Percentiles rank a stretch among this genome's conserved stretches.
These are phyloP conservation scores for Antheraea yamamai DNA, from an alignment of 2,888 invertebrate species.

Conservation along the genomic window DNA sequence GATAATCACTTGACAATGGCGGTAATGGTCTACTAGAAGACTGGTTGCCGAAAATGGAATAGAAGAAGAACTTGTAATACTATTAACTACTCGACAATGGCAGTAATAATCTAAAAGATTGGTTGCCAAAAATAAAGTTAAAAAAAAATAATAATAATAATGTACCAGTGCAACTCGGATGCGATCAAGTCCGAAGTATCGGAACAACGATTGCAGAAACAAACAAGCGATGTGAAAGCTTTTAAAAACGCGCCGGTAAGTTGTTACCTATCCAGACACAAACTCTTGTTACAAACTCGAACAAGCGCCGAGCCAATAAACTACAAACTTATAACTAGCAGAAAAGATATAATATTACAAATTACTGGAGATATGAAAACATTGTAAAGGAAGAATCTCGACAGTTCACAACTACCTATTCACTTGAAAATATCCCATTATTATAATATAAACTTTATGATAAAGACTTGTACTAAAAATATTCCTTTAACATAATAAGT, in stretches of 20 bases:
- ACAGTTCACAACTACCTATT: neutral
- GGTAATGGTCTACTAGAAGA: too few species aligned
- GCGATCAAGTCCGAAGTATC: slow-evolving; percentile 52
- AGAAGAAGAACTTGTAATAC: too few species aligned
- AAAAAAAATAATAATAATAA: slow-evolving; percentile 77
- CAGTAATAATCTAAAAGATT: too few species aligned
- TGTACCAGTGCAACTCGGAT: slow-evolving; percentile 62
- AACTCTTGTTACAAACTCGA: slow-evolving; percentile 73
- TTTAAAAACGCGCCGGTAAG: slow-evolving; percentile 53
- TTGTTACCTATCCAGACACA: slow-evolving; percentile 52
- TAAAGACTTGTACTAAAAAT: neutral
- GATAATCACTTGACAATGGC: too few species aligned
- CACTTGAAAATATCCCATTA: neutral
- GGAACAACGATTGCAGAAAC: slow-evolving; percentile 58
- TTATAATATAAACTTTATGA: neutral
- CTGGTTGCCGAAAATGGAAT: too few species aligned
- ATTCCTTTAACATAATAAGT: neutral
- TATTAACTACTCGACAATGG: too few species aligned
- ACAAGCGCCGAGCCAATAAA: slow-evolving; percentile 40
- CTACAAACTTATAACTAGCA: slow-evolving; percentile 58
- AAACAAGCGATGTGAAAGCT: slow-evolving; percentile 65
- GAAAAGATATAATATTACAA: slow-evolving; percentile 52
- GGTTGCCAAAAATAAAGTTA: too few species aligned
- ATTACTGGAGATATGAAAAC: slow-evolving; percentile 42
- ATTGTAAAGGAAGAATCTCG: slow-evolving; percentile 27